phyloP scores from a whole-genome alignment of 2,113 vertebrate genomes.

The Tretioscincus oriximinensis region DNA sequence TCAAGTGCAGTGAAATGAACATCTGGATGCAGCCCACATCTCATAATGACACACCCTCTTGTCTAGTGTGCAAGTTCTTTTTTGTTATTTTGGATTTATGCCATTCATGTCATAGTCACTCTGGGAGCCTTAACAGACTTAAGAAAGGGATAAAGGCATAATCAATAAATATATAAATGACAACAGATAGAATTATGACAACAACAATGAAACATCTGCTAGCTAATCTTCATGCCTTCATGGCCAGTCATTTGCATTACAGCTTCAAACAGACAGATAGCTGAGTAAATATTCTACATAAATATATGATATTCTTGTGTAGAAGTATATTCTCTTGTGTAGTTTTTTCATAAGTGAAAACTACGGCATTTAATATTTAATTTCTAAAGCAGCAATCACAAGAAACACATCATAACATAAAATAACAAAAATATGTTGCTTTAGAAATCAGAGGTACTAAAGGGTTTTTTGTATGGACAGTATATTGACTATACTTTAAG shows the following conservation, averaged over 20 bases:
- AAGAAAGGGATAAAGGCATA: too few relatives aligned
- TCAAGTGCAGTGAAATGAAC: too few relatives aligned
- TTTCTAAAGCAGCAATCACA: neutral
- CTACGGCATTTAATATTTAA: neutral
- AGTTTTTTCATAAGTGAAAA: slow-evolving; percentile 20
- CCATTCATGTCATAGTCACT: slow-evolving; percentile 2
- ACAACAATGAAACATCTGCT: slow-evolving; percentile 24
- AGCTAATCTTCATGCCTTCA: slow-evolving; percentile 32
- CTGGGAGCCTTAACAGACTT: too few relatives aligned
- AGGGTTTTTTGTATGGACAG: neutral
- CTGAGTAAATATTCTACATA: slow-evolving; percentile 4
- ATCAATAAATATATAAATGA: too few relatives aligned
- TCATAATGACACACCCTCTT: neutral
- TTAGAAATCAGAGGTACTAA: neutral
- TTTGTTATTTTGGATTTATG: slow-evolving; percentile 34
- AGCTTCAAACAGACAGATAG: slow-evolving; percentile 9
- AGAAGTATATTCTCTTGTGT: slow-evolving; percentile 10
- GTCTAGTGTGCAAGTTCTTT: neutral
- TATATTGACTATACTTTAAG: neutral
- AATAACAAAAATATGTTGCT: neutral
- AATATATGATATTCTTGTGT: slow-evolving; percentile 17
- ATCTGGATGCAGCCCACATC: neutral
- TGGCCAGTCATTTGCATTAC: neutral
- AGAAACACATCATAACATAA: neutral
- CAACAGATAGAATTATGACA: neutral